Conservation (phyloP, 2,888 invertebrate genomes). For the Agapostemon virescens region DNA sequence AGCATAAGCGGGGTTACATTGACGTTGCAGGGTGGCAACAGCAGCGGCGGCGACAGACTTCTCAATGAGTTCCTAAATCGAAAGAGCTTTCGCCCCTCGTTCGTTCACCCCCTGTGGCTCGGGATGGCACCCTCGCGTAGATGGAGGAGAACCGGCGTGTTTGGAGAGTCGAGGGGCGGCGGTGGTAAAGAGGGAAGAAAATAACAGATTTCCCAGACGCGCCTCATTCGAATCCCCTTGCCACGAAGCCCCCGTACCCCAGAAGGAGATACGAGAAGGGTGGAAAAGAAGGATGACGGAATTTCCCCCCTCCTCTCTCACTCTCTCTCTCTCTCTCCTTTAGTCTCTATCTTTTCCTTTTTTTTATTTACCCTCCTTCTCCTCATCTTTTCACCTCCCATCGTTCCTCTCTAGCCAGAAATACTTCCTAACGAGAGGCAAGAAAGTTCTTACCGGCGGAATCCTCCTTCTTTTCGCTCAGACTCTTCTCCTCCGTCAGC, state of each 20-base stretch:
- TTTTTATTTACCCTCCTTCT: not conserved
- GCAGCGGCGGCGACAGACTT: constrained; percentile 67
- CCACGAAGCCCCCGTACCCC: constrained; percentile 38
- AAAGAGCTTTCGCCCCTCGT: constrained; percentile 71
- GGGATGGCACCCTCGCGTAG: constrained; percentile 59
- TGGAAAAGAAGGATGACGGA: constrained; percentile 28
- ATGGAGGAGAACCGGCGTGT: constrained; percentile 56
- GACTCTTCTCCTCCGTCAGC: constrained; percentile 8
- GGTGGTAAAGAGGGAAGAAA: constrained; percentile 61
- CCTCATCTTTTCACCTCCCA: constrained; percentile 22
- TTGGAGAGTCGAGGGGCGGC: constrained; percentile 54
- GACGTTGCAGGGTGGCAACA: constrained; percentile 60
- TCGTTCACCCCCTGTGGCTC: constrained; percentile 62
- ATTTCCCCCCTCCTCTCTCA: constrained; percentile 26
- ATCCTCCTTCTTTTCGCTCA: constrained; percentile 27
- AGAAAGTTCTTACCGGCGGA: constrained; percentile 59
- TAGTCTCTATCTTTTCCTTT: constrained; percentile 21
- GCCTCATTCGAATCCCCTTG: constrained; percentile 51
- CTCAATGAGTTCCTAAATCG: constrained; percentile 75
- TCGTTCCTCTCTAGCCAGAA: constrained; percentile 31
- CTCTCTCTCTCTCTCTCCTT: constrained; percentile 1
- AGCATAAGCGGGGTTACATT: constrained; percentile 48
- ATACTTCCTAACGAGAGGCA: constrained; percentile 62
- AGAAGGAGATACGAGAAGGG: constrained; percentile 28
- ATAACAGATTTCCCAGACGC: constrained; percentile 71